Evolutionary conservation across 2,113 vertebrate genomes (phyloP).

Genomic region (Gymnorhina tibicen): DNA sequence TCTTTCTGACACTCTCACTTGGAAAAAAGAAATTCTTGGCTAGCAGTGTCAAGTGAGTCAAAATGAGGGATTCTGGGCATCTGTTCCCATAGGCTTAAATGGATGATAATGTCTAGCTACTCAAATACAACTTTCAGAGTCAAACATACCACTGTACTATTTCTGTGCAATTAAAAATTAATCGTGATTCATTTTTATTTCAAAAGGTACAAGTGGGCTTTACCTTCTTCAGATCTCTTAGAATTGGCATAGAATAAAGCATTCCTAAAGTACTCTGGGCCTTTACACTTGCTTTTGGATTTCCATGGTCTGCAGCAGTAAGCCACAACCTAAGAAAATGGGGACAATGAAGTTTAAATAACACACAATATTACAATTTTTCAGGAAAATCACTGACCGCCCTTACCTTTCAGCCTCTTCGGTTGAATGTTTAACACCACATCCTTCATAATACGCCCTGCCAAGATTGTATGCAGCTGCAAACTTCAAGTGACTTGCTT

Average conservation of each 20-base stretch:
- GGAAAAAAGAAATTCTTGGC: neutral
- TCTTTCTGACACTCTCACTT: neutral
- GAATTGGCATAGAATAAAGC: constrained; percentile 73
- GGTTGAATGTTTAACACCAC: constrained; percentile 64
- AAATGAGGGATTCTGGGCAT: neutral
- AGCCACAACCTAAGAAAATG: constrained; percentile 72
- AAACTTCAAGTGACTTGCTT: constrained; percentile 71
- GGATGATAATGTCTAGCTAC: neutral
- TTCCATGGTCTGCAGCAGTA: constrained; percentile 77
- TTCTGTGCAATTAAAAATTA: neutral
- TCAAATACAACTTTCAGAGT: neutral
- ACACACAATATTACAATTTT: neutral
- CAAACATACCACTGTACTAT: neutral
- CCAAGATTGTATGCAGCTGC: constrained; percentile 82
- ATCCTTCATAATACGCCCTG: constrained; percentile 76
- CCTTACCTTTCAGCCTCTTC: constrained; percentile 79
- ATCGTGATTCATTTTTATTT: neutral
- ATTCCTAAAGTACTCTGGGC: constrained; percentile 78
- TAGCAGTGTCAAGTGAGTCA: neutral
- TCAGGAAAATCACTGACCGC: neutral
- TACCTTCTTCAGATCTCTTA: constrained; percentile 77
- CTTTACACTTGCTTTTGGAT: constrained; percentile 78
- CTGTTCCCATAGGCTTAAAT: neutral
- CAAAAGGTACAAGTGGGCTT: neutral
- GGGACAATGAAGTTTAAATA: neutral